A percentile compares a stretch with the other conserved stretches of the same genome.
phyloP scores from a whole-genome alignment of 64 coral and sea anemone genomes.

The Cladopsammia gracilis region DNA sequence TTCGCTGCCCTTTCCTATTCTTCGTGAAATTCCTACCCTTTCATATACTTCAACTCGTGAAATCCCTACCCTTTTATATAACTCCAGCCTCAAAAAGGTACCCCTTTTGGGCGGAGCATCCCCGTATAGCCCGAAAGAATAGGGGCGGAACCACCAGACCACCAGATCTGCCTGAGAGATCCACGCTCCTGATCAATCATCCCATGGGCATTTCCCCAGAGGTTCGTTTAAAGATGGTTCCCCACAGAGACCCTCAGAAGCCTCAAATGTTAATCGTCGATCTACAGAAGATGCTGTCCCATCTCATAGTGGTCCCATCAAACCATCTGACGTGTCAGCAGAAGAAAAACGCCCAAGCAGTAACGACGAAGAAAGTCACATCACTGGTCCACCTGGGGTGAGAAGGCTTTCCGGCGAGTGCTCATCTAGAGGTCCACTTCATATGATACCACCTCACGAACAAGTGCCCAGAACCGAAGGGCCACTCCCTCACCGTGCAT shows the following conservation, averaged over 20 bases:
- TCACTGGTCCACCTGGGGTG: neutral
- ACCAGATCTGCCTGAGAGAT: neutral
- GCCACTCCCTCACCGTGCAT: slow-evolving; percentile 12
- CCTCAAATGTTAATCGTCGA: neutral
- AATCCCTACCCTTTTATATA: too few species aligned
- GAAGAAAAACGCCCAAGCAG: neutral
- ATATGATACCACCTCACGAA: slow-evolving; percentile 8
- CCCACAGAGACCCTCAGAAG: neutral
- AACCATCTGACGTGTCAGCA: neutral
- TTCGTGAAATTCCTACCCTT: too few species aligned
- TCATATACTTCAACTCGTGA: too few species aligned
- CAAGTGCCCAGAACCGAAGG: neutral
- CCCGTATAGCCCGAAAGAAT: too few species aligned
- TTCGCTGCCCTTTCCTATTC: too few species aligned
- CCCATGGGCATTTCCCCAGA: slow-evolving; percentile 6
- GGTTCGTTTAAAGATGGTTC: slow-evolving; percentile 25
- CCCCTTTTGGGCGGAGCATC: too few species aligned
- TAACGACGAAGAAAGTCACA: neutral
- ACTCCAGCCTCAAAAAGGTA: too few species aligned
- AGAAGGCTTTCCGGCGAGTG: neutral
- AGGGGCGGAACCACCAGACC: too few species aligned
- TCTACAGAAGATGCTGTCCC: neutral
- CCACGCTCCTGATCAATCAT: slow-evolving; percentile 27
- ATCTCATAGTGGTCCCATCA: neutral
- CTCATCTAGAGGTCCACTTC: neutral